Evolutionary conservation across 2,888 invertebrate genomes (phyloP).

Genomic region (Entomobrya proxima): DNA sequence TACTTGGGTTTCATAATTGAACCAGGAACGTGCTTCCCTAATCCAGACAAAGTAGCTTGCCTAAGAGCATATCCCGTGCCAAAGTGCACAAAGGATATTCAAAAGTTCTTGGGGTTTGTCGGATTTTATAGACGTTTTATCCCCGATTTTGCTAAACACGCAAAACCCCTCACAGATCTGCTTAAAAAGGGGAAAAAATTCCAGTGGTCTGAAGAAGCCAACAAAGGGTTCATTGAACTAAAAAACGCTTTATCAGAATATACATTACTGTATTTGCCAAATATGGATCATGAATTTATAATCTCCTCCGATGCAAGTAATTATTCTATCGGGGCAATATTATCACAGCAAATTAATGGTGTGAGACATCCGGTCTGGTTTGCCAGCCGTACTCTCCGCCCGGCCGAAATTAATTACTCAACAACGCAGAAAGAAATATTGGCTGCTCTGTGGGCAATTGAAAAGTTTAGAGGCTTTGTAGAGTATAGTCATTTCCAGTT

Average conservation of each 20-base stretch:
- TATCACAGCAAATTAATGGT: conserved; percentile 71
- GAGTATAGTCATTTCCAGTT: conserved; percentile 72
- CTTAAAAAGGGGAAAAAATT: conserved; percentile 55
- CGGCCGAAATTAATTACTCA: conserved; percentile 68
- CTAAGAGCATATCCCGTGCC: conserved; percentile 63
- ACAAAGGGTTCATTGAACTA: conserved; percentile 47
- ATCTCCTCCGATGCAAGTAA: conserved; percentile 74
- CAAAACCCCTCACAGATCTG: conserved; percentile 60
- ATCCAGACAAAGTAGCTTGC: conserved; percentile 75
- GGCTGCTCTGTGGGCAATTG: conserved; percentile 72
- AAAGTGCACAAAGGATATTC: conserved; percentile 41
- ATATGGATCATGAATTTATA: conserved; percentile 68
- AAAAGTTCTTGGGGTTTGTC: conserved; percentile 61
- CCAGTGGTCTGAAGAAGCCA: conserved; percentile 39
- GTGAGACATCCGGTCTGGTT: conserved; percentile 72
- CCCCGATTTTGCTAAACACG: conserved; percentile 32
- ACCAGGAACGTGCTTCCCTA: conserved; percentile 76
- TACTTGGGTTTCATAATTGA: conserved; percentile 77
- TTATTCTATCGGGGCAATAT: conserved; percentile 74
- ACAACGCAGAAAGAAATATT: conserved; percentile 72
- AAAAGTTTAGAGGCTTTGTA: conserved; percentile 72
- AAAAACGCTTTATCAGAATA: conserved; percentile 54
- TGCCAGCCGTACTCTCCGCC: conserved; percentile 69
- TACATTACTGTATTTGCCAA: conserved; percentile 73
- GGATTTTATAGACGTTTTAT: conserved; percentile 68